A percentile compares a stretch with the other conserved stretches of the same genome.
phyloP scores from a whole-genome alignment of 2,797 vertebrate species.

The Esox masquinongy region DNA sequence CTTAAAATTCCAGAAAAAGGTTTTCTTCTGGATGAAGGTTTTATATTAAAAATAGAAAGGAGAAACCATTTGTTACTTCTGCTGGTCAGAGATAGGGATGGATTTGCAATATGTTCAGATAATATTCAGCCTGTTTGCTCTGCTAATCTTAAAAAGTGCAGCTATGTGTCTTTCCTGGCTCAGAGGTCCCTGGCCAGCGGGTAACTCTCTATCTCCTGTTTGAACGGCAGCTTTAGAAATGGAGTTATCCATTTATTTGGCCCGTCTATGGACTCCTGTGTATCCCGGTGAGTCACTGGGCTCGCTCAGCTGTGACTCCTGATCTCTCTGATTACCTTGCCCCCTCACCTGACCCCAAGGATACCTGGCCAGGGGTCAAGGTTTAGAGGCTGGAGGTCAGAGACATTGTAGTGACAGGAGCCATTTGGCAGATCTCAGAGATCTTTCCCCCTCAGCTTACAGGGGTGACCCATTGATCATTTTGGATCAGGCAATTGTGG shows the following conservation, averaged over 20 bases:
- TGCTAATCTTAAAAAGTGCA: neutral
- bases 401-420: conserved; percentile 16
- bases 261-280: neutral
- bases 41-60: too few relatives aligned
- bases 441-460: neutral
- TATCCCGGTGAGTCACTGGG: neutral
- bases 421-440: conserved; percentile 8
- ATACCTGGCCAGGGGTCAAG: conserved; percentile 18
- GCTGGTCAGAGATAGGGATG: too few relatives aligned
- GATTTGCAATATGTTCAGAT: too few relatives aligned
- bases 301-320: neutral
- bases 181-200: neutral
- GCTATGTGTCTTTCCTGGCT: neutral
- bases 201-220: conserved; percentile 7
- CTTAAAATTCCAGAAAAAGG: too few relatives aligned
- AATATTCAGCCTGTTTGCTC: too few relatives aligned
- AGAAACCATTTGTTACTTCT: too few relatives aligned
- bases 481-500: neutral
- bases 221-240: neutral
- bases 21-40: too few relatives aligned
- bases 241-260: neutral
- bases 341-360: conserved; percentile 13
- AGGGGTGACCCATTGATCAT: neutral
- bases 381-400: neutral
- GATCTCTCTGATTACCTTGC: conserved; percentile 16